phyloP scores from a whole-genome alignment of 2,797 vertebrate genomes.

The Echiichthys vipera region DNA sequence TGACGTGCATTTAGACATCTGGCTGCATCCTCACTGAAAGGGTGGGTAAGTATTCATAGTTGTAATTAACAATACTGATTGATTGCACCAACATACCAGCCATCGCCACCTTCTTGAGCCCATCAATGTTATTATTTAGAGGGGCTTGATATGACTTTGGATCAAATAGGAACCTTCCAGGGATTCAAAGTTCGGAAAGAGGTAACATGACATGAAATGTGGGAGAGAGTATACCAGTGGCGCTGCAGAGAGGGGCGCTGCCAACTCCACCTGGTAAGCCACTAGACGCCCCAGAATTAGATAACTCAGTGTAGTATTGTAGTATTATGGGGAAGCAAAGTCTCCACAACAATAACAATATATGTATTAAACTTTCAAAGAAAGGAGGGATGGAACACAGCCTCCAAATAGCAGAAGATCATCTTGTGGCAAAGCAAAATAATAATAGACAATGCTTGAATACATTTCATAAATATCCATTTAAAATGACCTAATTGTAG shows the following conservation, averaged over 20 bases:
- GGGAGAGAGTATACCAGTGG: too few species aligned
- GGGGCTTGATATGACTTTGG: not conserved
- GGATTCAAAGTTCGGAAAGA: not conserved
- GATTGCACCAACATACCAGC: not conserved
- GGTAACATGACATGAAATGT: too few species aligned
- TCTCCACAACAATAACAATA: not conserved
- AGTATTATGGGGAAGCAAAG: not conserved
- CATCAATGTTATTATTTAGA: not conserved
- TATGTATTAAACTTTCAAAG: not conserved
- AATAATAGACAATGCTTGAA: not conserved
- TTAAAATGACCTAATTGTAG: not conserved
- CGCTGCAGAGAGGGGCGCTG: too few species aligned
- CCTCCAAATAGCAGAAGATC: not conserved
- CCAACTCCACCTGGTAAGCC: too few species aligned
- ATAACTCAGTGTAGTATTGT: too few species aligned
- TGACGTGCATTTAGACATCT: not conserved
- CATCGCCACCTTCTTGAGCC: too few species aligned
- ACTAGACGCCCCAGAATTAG: too few species aligned
- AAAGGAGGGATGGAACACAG: not conserved
- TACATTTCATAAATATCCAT: not conserved
- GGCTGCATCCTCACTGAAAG: not conserved
- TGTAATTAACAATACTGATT: not conserved
- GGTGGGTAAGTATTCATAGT: not conserved
- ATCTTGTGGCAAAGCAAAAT: not conserved
- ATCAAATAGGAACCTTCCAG: not conserved